Conservation (phyloP, 2,113 vertebrate genomes). For the Trogon melanurus region DNA sequence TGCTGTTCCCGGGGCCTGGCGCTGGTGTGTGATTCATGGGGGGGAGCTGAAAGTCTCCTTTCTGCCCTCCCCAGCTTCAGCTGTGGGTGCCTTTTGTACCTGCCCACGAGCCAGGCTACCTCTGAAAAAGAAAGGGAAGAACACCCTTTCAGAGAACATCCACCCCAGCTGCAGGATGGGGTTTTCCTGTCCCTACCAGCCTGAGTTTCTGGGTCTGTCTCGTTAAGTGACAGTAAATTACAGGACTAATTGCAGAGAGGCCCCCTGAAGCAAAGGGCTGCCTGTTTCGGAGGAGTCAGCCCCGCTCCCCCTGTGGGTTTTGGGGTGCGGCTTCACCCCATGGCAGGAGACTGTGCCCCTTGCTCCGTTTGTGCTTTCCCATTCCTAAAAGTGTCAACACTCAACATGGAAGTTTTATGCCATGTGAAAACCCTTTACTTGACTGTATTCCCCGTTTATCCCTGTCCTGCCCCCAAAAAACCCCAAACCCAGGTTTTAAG, state of each 20-base stretch:
- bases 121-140: background rate
- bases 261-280: background rate
- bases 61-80: conserved; percentile 50
- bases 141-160: background rate
- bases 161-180: conserved; percentile 54
- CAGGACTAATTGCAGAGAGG: conserved; percentile 1
- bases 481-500: background rate
- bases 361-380: background rate
- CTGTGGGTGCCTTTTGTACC: conserved; percentile 68
- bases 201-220: background rate
- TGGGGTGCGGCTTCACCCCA: background rate
- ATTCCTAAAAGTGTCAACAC: background rate
- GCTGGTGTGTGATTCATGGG: conserved; percentile 73
- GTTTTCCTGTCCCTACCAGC: background rate
- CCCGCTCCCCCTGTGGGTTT: background rate
- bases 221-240: conserved; percentile 60
- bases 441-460: background rate
- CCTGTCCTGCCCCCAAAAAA: background rate
- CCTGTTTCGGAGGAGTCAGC: background rate
- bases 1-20: conserved; percentile 52
- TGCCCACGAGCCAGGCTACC: conserved; percentile 27
- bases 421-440: background rate
- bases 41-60: conserved; percentile 65
- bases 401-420: background rate
- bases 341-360: background rate